Percentiles rank a stretch among this genome's conserved stretches.
Evolutionary conservation across 2,888 invertebrate species (phyloP).

Genomic region (Merodon equestris): DNA sequence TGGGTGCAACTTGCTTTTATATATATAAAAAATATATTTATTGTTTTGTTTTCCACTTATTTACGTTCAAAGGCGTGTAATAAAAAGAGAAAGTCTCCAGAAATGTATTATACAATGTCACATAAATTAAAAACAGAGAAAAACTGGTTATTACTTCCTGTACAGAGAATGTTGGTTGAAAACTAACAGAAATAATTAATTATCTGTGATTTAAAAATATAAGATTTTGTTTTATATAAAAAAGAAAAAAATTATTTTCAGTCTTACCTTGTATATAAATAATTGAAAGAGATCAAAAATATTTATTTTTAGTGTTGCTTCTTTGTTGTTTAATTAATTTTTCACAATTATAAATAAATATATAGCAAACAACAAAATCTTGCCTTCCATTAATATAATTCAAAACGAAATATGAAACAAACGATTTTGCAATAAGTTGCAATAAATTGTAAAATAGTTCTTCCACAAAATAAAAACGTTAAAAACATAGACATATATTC

Average conservation of each 20-base stretch:
- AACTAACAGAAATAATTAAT: conserved; percentile 53
- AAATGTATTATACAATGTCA: conserved; percentile 64
- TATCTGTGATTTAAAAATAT: conserved; percentile 65
- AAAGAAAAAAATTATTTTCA: conserved; percentile 12
- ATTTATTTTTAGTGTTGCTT: conserved; percentile 8
- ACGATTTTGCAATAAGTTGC: conserved; percentile 56
- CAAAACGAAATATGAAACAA: conserved; percentile 16
- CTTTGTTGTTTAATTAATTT: conserved; percentile 42
- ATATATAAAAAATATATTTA: conserved; percentile 13
- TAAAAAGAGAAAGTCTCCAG: conserved; percentile 1
- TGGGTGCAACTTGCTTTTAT: conserved; percentile 38
- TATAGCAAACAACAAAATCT: conserved; percentile 68
- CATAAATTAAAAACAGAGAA: conserved; percentile 38
- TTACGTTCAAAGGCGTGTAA: neutral
- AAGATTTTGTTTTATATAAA: conserved; percentile 45
- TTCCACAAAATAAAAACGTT: conserved; percentile 49
- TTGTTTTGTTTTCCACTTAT: too few relatives aligned
- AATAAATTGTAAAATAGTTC: conserved; percentile 42
- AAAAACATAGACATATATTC: too few relatives aligned
- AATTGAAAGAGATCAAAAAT: conserved; percentile 15
- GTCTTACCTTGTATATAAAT: conserved; percentile 24
- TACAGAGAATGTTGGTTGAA: conserved; percentile 50
- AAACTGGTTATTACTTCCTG: conserved; percentile 3
- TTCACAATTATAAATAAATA: conserved; percentile 11
- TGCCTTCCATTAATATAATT: conserved; percentile 62